phyloP scores from a whole-genome alignment of 2,113 vertebrate species.

The Procavia capensis region DNA sequence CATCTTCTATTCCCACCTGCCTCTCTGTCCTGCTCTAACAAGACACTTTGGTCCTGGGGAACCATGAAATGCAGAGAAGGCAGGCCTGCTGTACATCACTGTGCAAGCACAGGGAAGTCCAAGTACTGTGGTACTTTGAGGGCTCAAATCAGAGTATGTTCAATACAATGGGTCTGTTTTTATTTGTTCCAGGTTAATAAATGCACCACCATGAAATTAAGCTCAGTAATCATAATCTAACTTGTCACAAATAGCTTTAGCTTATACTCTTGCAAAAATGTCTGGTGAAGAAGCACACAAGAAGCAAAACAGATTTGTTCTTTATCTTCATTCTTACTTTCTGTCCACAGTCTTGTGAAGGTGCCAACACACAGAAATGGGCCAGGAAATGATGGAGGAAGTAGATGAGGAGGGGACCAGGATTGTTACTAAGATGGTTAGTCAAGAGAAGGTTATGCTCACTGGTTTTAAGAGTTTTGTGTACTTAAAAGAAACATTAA shows the following conservation, averaged over 20 bases:
- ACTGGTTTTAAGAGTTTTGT: background rate
- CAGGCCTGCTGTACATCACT: background rate
- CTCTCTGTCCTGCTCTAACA: background rate
- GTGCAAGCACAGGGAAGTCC: background rate
- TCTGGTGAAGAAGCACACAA: background rate
- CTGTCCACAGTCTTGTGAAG: background rate
- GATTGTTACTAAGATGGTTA: background rate
- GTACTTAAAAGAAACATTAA: background rate
- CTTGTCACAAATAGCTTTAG: background rate
- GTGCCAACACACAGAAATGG: background rate
- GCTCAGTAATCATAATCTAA: background rate
- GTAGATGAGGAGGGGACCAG: background rate
- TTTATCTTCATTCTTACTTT: background rate
- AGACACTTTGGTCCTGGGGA: background rate
- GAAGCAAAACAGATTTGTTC: background rate
- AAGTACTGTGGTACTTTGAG: background rate
- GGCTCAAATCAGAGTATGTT: background rate
- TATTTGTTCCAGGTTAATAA: background rate
- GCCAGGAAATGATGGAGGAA: background rate
- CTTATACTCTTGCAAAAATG: background rate
- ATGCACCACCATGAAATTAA: background rate
- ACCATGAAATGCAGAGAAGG: background rate
- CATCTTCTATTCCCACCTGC: background rate
- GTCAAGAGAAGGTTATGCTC: background rate
- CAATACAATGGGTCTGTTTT: background rate